Percentiles rank a stretch among this genome's conserved stretches.
These are phyloP conservation scores for Plagiodera versicolora DNA, from an alignment of 2,888 invertebrate genomes.

Conservation along the genomic window DNA sequence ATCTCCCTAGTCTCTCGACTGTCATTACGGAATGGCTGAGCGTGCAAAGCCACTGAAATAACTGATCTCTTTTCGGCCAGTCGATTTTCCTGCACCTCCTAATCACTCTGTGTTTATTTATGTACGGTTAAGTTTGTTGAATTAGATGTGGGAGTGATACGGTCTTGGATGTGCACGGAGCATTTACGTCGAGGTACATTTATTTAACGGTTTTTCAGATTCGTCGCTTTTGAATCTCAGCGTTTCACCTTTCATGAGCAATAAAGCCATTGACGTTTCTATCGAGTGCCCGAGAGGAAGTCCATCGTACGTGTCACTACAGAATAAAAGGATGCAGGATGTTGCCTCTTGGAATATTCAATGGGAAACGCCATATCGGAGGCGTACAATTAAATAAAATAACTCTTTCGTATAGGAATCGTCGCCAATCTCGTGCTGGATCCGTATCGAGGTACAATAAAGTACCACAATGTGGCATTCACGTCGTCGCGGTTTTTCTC, in stretches of 20 bases:
- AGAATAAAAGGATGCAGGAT: constrained; percentile 8
- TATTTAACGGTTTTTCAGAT: too few relatives aligned
- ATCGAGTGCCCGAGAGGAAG: constrained; percentile 20
- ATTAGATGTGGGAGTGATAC: background rate
- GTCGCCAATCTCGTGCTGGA: too few relatives aligned
- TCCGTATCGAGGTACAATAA: background rate
- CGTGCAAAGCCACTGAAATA: constrained; percentile 3
- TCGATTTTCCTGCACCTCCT: background rate
- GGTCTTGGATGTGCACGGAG: background rate
- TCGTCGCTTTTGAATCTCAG: too few relatives aligned
- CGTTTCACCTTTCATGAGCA: background rate
- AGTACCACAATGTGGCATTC: constrained; percentile 4
- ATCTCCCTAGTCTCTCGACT: constrained; percentile 10
- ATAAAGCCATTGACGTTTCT: background rate
- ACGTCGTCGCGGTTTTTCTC: constrained; percentile 22
- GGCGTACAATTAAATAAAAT: background rate
- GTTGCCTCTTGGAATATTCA: constrained; percentile 17
- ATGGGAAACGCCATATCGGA: constrained; percentile 15
- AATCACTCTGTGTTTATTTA: background rate
- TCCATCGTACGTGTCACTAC: constrained; percentile 24
- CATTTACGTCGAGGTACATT: too few relatives aligned
- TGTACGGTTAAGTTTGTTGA: background rate
- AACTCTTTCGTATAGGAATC: background rate
- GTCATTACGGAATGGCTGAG: background rate
- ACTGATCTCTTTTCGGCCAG: background rate